Conservation (phyloP, 2,797 vertebrate species). For the Myotis daubentonii region DNA sequence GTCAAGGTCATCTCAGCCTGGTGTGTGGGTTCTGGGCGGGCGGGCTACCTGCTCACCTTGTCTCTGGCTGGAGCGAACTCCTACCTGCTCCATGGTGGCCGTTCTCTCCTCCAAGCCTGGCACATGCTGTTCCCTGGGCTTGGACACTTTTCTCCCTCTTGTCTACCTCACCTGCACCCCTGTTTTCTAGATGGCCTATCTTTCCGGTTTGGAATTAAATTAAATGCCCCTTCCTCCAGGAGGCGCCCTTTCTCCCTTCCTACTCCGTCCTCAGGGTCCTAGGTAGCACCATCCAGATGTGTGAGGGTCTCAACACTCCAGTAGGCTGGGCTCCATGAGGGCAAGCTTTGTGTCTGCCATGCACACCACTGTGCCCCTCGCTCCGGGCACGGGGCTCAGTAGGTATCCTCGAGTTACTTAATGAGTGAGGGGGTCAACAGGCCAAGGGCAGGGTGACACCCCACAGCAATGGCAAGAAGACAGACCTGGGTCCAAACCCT, state of each 20-base stretch:
- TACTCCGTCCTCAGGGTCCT: not conserved
- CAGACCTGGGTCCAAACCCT: not conserved
- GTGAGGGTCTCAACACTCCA: not conserved
- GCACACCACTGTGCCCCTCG: not conserved
- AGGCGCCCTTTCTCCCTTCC: not conserved
- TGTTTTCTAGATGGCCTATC: not conserved
- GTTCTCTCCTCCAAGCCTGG: not conserved
- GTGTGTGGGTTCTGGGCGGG: not conserved
- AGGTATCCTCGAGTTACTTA: not conserved
- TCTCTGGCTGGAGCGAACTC: not conserved
- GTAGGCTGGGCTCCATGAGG: not conserved
- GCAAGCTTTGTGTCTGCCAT: accelerated
- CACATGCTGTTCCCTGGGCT: not conserved
- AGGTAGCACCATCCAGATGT: not conserved
- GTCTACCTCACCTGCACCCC: not conserved
- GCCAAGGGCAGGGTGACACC: not conserved
- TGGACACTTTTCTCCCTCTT: not conserved
- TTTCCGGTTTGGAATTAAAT: not conserved
- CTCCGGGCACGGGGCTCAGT: not conserved
- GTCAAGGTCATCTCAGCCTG: not conserved
- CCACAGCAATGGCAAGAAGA: not conserved
- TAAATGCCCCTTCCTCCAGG: not conserved
- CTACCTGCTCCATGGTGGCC: accelerated
- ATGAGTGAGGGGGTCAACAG: not conserved
- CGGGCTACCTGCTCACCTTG: not conserved